Evolutionary conservation across 2,113 vertebrate species (phyloP).

Genomic region (Microtus pennsylvanicus): DNA sequence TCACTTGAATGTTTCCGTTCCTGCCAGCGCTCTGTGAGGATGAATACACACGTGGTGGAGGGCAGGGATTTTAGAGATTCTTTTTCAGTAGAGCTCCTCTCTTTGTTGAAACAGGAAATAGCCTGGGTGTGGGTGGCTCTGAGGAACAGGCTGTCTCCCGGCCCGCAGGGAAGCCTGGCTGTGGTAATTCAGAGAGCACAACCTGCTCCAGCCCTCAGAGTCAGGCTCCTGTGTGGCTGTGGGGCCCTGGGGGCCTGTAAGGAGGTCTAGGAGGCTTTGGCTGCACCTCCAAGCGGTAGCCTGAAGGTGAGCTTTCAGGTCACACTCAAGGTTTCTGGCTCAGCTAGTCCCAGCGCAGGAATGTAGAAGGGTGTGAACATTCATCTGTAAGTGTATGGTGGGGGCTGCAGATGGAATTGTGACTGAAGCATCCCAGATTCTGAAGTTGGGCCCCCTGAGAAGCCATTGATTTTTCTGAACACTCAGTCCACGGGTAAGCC

Average conservation of each 20-base stretch:
- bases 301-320: background rate
- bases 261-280: background rate
- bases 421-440: background rate
- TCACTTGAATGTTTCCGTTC: background rate
- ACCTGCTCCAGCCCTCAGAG: background rate
- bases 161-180: background rate
- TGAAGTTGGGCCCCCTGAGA: background rate
- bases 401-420: background rate
- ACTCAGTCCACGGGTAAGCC: background rate
- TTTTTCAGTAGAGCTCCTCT: background rate
- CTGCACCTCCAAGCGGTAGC: background rate
- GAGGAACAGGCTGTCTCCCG: background rate
- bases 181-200: background rate
- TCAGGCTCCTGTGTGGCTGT: background rate
- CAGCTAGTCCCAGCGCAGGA: accelerated
- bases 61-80: background rate
- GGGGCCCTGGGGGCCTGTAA: background rate
- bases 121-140: conserved; percentile 4
- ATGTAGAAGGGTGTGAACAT: background rate
- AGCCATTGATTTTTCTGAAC: background rate
- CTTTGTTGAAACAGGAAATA: conserved; percentile 22
- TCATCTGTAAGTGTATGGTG: background rate
- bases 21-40: background rate
- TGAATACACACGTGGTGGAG: background rate
- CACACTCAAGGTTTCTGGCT: background rate